Percentiles rank a stretch among this genome's conserved stretches.
Evolutionary conservation across 2,888 invertebrate species (phyloP).

Genomic region (Leptarthrus brevirostris): DNA sequence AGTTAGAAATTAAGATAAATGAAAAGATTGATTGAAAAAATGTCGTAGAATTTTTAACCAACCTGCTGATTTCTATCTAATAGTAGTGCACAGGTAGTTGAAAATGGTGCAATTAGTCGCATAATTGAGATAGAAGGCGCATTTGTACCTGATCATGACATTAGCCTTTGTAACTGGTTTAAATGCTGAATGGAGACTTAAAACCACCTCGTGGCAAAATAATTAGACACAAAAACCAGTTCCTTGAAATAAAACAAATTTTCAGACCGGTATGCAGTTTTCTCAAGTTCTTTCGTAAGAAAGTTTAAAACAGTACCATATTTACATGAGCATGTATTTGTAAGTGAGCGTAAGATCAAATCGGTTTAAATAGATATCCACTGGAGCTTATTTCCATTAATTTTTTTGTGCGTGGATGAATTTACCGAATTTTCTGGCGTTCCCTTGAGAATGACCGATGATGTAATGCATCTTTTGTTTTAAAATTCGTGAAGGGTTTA

Average conservation of each 20-base stretch:
- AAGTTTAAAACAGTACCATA: neutral
- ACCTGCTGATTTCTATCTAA: too few species aligned
- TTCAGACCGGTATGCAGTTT: slow-evolving; percentile 3
- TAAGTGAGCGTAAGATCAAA: neutral
- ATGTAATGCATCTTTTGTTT: slow-evolving; percentile 30
- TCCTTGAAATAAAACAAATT: neutral
- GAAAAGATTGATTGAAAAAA: too few species aligned
- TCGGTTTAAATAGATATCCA: neutral
- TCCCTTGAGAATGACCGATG: slow-evolving; percentile 15
- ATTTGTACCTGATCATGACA: slow-evolving; percentile 12
- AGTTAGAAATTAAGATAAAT: too few species aligned
- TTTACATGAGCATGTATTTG: neutral
- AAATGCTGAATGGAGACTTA: neutral
- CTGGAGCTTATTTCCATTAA: neutral
- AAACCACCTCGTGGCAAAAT: neutral
- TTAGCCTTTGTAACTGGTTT: slow-evolving; percentile 3
- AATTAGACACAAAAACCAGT: slow-evolving; percentile 2
- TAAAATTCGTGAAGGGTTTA: slow-evolving; percentile 37
- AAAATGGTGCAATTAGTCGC: too few species aligned
- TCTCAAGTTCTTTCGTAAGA: neutral
- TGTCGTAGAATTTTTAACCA: too few species aligned
- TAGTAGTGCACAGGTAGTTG: too few species aligned
- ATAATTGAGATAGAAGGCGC: too few species aligned
- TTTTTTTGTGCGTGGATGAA: slow-evolving; percentile 20
- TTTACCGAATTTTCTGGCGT: slow-evolving; percentile 19